Evolutionary conservation across 2,113 vertebrate species (phyloP), one percentile per base, ranked within the genome.

Genomic region (Rhodinocichla rosea): DNA sequence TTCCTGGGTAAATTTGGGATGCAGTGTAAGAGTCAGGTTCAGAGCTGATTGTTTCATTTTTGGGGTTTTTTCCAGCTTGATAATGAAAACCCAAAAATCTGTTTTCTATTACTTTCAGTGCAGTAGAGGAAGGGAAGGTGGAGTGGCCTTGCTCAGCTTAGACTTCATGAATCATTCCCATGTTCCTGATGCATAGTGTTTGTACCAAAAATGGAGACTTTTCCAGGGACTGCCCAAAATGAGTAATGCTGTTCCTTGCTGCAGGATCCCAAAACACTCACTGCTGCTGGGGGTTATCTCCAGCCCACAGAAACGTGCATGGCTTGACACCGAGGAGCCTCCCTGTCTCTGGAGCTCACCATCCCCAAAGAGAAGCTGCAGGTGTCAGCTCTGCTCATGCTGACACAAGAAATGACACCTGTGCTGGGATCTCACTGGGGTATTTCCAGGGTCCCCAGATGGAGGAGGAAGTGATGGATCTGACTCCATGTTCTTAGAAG

Each of bases 51-150:
- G 12, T 33, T 83, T 55, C 5, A 10, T 35, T 11, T 60, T n/a
- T 1, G 8, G 12, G 4, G 0, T 2, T 30, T 27, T 30, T 22
- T 5, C 35, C 13, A 60, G 10, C 19, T 11, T 3, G 18, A 37
- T 28, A 60, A 83, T 64, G 8, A 28, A 35, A 35, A 67, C 33
- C 14, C 15, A 33, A 21, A 83, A 32, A 7, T 26, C n/a, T 33
- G 10, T 20, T 73, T 87, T 63, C 26, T 67, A 0, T 55, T 60
- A 6, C 24, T 76, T 40, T 37, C 32, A 28, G 17, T 39, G 63
- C 45, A 33, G 44, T 11, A 64, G 35, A n/a, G 40, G 40, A 63
- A 50, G 39, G 52, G 77, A 67, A 50, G 74, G 60, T 74, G n/a
- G 12, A 22, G 11, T 9, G 4, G 42, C 22, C 45, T 73, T 26